Evolutionary conservation across 2,113 vertebrate species (phyloP).

Genomic region (Elaphurus davidianus): DNA sequence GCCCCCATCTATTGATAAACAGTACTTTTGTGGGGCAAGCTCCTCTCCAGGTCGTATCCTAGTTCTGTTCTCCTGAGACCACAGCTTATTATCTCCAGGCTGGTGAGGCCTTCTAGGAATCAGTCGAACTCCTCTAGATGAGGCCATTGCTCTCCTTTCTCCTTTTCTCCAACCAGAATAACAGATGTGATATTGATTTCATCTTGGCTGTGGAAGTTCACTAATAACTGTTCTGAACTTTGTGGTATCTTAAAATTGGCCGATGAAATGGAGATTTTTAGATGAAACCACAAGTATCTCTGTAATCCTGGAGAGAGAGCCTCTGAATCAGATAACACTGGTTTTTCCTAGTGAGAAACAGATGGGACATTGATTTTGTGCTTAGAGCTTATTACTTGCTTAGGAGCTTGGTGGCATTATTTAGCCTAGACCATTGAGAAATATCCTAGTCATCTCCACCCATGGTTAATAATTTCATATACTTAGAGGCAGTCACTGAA

Average conservation of each 20-base stretch:
- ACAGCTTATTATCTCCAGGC: not conserved
- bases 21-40: not conserved
- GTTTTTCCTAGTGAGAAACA: not conserved
- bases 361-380: not conserved
- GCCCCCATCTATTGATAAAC: not conserved
- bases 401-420: not conserved
- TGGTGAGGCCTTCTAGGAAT: not conserved
- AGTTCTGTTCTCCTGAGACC: not conserved
- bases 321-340: not conserved
- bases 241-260: not conserved
- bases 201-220: not conserved
- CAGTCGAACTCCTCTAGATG: not conserved
- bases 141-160: not conserved
- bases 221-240: not conserved
- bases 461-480: not conserved
- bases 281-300: not conserved
- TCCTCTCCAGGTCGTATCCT: not conserved
- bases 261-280: not conserved
- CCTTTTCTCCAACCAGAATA: not conserved
- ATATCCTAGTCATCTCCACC: not conserved
- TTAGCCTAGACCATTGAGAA: not conserved
- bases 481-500: not conserved
- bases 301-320: not conserved
- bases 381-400: not conserved
- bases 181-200: not conserved